phyloP scores from a whole-genome alignment of 2,797 vertebrate genomes.

The Caiman crocodilus region DNA sequence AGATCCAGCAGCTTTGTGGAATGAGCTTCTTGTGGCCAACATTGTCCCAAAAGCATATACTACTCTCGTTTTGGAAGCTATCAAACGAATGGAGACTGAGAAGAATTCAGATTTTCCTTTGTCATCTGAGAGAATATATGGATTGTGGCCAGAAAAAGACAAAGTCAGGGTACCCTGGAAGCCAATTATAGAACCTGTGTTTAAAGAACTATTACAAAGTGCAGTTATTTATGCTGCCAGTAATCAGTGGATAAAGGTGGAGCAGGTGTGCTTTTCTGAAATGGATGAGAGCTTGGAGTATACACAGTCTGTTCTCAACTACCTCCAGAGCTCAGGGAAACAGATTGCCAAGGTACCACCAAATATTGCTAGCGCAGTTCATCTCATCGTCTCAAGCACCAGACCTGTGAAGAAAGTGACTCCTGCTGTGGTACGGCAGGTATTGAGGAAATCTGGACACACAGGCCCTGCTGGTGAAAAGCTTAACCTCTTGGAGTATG shows the following conservation, averaged over 20 bases:
- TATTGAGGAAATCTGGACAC: constrained; percentile 88
- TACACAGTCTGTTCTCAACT: constrained; percentile 89
- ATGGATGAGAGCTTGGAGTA: constrained; percentile 85
- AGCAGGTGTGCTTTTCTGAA: constrained; percentile 92
- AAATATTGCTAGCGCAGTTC: constrained; percentile 86
- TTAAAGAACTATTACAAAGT: constrained; percentile 89
- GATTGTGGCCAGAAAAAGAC: constrained; percentile 91
- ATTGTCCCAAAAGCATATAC: constrained; percentile 93
- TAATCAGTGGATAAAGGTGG: constrained; percentile 88
- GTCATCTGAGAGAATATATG: constrained; percentile 86
- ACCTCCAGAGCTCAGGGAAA: constrained; percentile 95
- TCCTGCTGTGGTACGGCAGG: constrained; percentile 90
- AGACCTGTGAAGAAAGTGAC: constrained; percentile 89
- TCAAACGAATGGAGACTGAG: constrained; percentile 89
- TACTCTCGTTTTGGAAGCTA: constrained; percentile 90
- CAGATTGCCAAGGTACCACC: constrained; percentile 90
- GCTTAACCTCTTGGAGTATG: constrained; percentile 91
- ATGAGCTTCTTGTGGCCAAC: constrained; percentile 92
- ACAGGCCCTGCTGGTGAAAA: constrained; percentile 87
- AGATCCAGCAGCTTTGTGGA: constrained; percentile 97
- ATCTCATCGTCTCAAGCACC: constrained; percentile 71
- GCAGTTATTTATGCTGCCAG: constrained; percentile 89
- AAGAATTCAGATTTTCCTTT: constrained; percentile 90
- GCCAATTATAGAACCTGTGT: constrained; percentile 91
- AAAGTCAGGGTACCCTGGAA: constrained; percentile 91